phyloP scores from a whole-genome alignment of 37 sponge, comb jelly and placozoan species.

The Chondrosia reniformis region DNA sequence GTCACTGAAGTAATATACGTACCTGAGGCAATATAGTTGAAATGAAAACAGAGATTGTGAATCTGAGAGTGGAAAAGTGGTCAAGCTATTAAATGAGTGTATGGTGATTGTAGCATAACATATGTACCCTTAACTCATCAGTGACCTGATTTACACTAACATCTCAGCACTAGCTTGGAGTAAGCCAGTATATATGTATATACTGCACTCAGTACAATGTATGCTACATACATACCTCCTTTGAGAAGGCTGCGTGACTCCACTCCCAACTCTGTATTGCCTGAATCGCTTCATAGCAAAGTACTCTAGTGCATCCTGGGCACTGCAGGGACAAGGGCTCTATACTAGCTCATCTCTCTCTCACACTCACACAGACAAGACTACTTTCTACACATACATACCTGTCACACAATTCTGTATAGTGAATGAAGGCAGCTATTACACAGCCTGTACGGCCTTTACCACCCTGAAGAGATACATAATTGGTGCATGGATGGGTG shows the following conservation, averaged over 20 bases:
- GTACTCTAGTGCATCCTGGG: constrained; percentile 87
- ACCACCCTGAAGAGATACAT: constrained; percentile 58
- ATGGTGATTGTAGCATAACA: too few species aligned
- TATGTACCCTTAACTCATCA: too few species aligned
- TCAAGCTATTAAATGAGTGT: too few species aligned
- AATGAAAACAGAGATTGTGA: too few species aligned
- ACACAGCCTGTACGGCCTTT: constrained; percentile 97
- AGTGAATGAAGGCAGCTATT: constrained; percentile 96
- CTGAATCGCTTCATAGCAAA: constrained; percentile 97
- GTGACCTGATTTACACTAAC: too few species aligned
- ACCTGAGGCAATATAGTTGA: too few species aligned
- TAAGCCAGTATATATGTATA: background rate
- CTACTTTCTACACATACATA: background rate
- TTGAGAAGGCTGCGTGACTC: constrained; percentile 98
- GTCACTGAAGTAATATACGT: constrained; percentile 92
- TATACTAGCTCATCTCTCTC: too few species aligned
- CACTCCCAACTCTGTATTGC: constrained; percentile 67
- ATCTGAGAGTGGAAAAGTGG: too few species aligned
- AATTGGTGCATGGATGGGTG: background rate
- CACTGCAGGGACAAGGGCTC: constrained; percentile 43
- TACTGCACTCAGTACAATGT: background rate
- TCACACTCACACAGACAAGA: background rate
- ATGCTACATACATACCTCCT: constrained; percentile 37
- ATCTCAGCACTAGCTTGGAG: too few species aligned
- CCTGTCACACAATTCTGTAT: constrained; percentile 87